phyloP scores from a whole-genome alignment of 2,113 vertebrate species.

The Chaenogobius annularis region DNA sequence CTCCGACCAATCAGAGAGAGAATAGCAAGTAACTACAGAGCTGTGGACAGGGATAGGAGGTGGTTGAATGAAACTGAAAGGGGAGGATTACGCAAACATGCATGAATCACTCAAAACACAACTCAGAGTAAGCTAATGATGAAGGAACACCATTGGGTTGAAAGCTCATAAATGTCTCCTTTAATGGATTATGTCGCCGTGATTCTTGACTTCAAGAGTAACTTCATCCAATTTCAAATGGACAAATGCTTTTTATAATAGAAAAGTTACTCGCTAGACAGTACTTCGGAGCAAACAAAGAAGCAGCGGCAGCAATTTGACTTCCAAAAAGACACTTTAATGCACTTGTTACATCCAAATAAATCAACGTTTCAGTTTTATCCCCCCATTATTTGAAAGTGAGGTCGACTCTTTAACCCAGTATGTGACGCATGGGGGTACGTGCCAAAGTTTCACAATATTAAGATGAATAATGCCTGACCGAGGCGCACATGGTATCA shows the following conservation, averaged over 20 bases:
- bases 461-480: conserved; percentile 59
- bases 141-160: neutral
- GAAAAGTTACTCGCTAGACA: neutral
- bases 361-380: neutral
- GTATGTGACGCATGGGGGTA: conserved; percentile 32
- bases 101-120: neutral
- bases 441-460: conserved; percentile 50
- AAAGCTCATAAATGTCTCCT: neutral
- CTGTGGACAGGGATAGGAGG: neutral
- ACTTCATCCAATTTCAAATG: neutral
- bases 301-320: neutral
- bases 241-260: neutral
- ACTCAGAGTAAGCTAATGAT: neutral
- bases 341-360: conserved; percentile 2
- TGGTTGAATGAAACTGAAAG: neutral
- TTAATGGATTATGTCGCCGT: neutral
- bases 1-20: no score
- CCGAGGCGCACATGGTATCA: conserved; percentile 38
- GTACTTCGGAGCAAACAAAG: neutral
- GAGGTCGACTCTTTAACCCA: conserved; percentile 37
- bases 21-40: no score
- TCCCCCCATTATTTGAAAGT: conserved; percentile 13
- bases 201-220: neutral
- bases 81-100: neutral
- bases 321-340: conserved; percentile 1